Evolutionary conservation across 2,113 vertebrate species (phyloP).

Genomic region (Forbesichthys papilliferus): DNA sequence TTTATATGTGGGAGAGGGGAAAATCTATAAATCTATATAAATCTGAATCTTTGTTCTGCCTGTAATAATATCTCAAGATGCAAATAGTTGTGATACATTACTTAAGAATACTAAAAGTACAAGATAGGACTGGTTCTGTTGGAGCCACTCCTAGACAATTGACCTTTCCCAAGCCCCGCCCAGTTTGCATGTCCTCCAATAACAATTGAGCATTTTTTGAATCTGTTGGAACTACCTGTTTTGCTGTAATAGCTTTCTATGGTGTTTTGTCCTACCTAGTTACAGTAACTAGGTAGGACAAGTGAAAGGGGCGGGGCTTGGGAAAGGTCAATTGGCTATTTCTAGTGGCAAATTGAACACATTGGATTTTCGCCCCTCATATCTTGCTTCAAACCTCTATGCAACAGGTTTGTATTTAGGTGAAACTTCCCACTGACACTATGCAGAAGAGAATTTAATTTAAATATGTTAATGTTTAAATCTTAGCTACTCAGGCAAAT

Average conservation of each 20-base stretch:
- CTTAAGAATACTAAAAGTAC: constrained; percentile 18
- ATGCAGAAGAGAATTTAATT: constrained; percentile 70
- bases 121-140: constrained; percentile 50
- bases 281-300: no score
- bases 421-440: constrained; percentile 69
- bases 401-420: constrained; percentile 68
- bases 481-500: constrained; percentile 75
- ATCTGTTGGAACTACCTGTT: no score
- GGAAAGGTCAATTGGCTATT: not conserved
- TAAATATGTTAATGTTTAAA: constrained; percentile 58
- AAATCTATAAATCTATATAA: constrained; percentile 50
- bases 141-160: constrained; percentile 63
- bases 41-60: constrained; percentile 38
- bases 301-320: no score
- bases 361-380: constrained; percentile 22
- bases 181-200: no score
- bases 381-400: constrained; percentile 72
- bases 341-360: constrained; percentile 13
- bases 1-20: constrained; percentile 54
- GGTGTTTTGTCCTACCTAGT: no score
- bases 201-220: no score
- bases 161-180: no score
- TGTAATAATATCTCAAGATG: constrained; percentile 43
- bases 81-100: constrained; percentile 49
- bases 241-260: no score